These are phyloP conservation scores for Caenorhabditis elegans DNA, from an alignment of 1,140 invertebrate species.

Conservation along the genomic window DNA sequence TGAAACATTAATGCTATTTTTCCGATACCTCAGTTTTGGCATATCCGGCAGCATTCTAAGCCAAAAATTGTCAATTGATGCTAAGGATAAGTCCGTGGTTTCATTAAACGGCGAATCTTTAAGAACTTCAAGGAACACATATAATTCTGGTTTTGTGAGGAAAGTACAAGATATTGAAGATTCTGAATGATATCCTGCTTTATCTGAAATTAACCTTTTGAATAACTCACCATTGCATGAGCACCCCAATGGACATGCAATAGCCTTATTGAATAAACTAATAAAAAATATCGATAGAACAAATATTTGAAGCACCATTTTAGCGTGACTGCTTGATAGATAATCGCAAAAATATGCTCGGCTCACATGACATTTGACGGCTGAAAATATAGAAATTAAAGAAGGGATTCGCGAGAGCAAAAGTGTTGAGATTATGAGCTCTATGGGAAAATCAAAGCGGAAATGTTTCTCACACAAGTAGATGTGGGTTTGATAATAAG, in stretches of 20 bases:
- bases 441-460: no score
- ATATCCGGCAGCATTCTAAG: background rate
- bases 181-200: background rate
- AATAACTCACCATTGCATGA: background rate
- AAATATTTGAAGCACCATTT: no score
- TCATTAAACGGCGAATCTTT: background rate
- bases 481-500: no score
- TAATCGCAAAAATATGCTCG: no score
- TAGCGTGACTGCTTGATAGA: background rate
- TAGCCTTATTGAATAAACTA: no score
- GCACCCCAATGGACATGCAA: background rate
- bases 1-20: background rate
- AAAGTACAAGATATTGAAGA: background rate
- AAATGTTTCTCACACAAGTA: no score
- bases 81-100: background rate
- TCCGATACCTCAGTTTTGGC: background rate
- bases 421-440: no score
- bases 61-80: background rate
- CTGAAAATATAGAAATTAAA: background rate
- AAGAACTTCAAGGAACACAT: background rate
- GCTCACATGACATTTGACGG: background rate
- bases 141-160: background rate
- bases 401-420: no score
- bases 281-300: no score
- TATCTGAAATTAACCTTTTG: background rate